A percentile compares a stretch with the other conserved stretches of the same genome.
Conservation (phyloP, 2,797 vertebrate species). For the Labroides dimidiatus region DNA sequence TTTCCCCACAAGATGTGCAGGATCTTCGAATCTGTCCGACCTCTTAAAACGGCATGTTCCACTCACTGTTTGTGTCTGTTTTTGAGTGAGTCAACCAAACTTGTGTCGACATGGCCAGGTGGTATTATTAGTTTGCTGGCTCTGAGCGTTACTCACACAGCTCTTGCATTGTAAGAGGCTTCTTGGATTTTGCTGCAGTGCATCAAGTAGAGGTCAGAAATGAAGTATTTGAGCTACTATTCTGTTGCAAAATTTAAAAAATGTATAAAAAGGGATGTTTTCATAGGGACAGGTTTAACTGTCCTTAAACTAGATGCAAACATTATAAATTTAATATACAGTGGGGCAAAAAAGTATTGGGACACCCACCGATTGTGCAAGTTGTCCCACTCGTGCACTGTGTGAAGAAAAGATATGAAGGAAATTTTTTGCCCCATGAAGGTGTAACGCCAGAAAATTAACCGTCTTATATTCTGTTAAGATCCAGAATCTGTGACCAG, state of each 20-base stretch:
- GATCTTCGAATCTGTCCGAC: slow-evolving; percentile 37
- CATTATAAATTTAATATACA: too few relatives aligned
- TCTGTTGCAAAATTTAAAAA: too few relatives aligned
- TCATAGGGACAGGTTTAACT: slow-evolving; percentile 8
- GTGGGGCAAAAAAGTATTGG: too few relatives aligned
- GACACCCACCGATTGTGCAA: too few relatives aligned
- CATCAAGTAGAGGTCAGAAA: slow-evolving; percentile 8
- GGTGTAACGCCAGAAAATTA: not conserved
- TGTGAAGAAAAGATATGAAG: too few relatives aligned
- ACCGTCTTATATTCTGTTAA: slow-evolving; percentile 21
- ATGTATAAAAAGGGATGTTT: too few relatives aligned
- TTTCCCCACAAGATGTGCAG: slow-evolving; percentile 10
- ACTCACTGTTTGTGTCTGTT: slow-evolving; percentile 47
- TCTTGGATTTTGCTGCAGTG: slow-evolving; percentile 23
- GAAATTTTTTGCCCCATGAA: too few relatives aligned
- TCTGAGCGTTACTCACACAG: slow-evolving; percentile 26
- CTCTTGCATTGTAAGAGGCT: slow-evolving; percentile 32
- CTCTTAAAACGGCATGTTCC: slow-evolving; percentile 55
- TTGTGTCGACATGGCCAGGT: slow-evolving; percentile 58
- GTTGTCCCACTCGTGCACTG: too few relatives aligned
- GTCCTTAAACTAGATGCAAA: slow-evolving; percentile 12
- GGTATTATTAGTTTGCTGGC: slow-evolving; percentile 59
- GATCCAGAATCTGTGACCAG: slow-evolving; percentile 42
- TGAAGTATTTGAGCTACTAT: slow-evolving; percentile 2
- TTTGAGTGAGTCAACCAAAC: slow-evolving; percentile 48